Evolutionary conservation across 2,113 vertebrate species (phyloP).

Genomic region (Indicator maculatus): DNA sequence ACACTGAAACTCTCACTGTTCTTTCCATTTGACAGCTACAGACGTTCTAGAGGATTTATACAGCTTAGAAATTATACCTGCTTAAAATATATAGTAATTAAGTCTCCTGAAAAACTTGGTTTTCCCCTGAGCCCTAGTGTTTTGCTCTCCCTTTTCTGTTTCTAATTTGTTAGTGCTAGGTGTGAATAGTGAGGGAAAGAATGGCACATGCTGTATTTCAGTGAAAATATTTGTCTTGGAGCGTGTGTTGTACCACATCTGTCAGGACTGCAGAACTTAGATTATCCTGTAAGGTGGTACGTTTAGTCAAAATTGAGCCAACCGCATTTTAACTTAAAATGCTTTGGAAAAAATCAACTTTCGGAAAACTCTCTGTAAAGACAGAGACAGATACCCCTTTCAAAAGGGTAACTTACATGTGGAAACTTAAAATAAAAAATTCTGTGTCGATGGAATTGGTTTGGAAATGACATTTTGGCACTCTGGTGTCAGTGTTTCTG

Average conservation of each 20-base stretch:
- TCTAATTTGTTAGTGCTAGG: neutral
- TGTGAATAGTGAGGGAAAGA: neutral
- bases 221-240: slow-evolving; percentile 20
- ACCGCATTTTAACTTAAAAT: neutral
- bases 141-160: neutral
- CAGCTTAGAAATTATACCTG: neutral
- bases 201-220: neutral
- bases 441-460: neutral
- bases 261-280: neutral
- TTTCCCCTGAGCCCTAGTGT: neutral
- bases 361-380: neutral
- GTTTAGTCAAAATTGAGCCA: neutral
- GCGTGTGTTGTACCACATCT: neutral
- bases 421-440: neutral
- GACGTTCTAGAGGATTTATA: neutral
- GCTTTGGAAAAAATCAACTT: neutral
- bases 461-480: neutral
- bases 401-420: neutral
- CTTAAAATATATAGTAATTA: neutral
- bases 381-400: neutral
- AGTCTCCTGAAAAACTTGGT: neutral
- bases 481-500: neutral
- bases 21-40: neutral
- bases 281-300: neutral
- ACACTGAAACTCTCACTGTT: neutral